Evolutionary conservation across 2,888 invertebrate species (phyloP).

Genomic region (Mesorhabditis sp.): DNA sequence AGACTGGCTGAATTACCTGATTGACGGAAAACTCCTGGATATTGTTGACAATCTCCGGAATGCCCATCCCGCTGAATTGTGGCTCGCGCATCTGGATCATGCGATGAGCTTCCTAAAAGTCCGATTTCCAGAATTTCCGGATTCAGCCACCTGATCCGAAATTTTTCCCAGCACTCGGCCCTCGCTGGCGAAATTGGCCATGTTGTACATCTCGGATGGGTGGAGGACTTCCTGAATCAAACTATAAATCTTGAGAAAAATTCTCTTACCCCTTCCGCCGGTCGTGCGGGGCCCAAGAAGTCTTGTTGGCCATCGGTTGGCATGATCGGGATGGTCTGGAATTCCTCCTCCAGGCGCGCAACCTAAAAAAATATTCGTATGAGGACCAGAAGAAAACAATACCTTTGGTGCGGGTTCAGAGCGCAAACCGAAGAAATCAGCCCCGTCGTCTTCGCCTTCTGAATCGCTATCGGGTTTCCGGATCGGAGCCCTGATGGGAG

Average conservation of each 20-base stretch:
- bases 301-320: background rate
- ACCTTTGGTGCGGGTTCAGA: too few species aligned
- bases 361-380: background rate
- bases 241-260: background rate
- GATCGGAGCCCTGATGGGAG: too few species aligned
- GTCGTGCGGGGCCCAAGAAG: background rate
- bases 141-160: background rate
- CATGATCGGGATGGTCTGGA: background rate
- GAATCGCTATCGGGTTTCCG: background rate
- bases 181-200: background rate
- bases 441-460: background rate
- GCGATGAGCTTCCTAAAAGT: conserved; percentile 6
- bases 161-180: background rate
- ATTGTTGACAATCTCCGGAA: conserved; percentile 1
- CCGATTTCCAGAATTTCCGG: background rate
- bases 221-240: background rate
- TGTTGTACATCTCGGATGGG: conserved; percentile 4
- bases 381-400: too few species aligned
- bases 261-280: background rate
- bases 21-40: background rate
- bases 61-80: background rate
- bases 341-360: background rate
- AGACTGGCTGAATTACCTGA: background rate
- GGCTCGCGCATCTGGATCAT: background rate
- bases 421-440: background rate